These are phyloP conservation scores for Gerris lacustris DNA, from an alignment of 2,888 invertebrate genomes.

Conservation along the genomic window DNA sequence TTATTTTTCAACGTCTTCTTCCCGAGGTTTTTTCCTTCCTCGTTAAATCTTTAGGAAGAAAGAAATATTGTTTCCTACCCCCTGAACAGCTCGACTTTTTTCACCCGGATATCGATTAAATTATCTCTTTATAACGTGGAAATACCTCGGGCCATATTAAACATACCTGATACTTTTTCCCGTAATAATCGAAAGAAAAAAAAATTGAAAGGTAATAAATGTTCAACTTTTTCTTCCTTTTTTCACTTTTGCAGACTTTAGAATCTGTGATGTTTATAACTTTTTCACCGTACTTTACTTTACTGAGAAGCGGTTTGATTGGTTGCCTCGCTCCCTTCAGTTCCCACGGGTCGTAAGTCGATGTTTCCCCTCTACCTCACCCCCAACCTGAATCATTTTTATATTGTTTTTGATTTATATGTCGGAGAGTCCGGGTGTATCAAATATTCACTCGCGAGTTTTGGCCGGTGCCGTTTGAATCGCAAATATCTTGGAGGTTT, in stretches of 20 bases:
- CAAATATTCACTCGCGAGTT: not conserved
- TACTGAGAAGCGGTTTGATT: too few species aligned
- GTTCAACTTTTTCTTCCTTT: too few species aligned
- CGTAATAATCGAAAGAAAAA: not conserved
- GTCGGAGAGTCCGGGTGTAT: not conserved
- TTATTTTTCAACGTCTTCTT: slow-evolving; percentile 12
- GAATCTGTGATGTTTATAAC: too few species aligned
- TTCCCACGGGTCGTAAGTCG: not conserved
- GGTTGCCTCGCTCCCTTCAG: not conserved
- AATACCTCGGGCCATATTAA: not conserved
- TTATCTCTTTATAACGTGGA: not conserved
- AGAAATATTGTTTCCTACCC: slow-evolving; percentile 1
- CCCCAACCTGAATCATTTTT: not conserved
- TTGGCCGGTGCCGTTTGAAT: not conserved
- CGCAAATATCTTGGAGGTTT: not conserved
- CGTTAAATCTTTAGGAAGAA: not conserved
- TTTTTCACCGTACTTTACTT: too few species aligned
- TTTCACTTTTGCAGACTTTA: too few species aligned
- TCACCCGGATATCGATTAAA: slow-evolving; percentile 1
- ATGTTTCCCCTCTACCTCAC: not conserved
- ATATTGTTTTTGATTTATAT: slow-evolving; percentile 3
- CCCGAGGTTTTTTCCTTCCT: slow-evolving; percentile 1
- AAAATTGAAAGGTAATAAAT: too few species aligned
- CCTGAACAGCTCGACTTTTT: not conserved
- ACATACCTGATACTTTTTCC: not conserved